phyloP scores from a whole-genome alignment of 2,113 vertebrate genomes.

The Corythornis vintsioides region DNA sequence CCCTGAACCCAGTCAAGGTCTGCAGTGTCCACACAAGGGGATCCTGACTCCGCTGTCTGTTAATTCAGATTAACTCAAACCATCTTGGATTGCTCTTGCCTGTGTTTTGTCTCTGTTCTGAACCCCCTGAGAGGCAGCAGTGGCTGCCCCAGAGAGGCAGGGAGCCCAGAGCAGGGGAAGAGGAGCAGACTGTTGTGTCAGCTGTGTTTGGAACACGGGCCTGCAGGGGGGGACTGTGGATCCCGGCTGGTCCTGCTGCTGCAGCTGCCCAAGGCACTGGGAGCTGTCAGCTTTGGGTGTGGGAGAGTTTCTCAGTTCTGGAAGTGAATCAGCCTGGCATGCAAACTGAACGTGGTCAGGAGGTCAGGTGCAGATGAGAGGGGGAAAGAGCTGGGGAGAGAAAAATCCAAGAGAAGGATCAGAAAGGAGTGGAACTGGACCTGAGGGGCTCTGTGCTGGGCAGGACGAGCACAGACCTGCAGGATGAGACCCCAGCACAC shows the following conservation, averaged over 20 bases:
- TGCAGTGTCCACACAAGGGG: not conserved
- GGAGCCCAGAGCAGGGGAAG: not conserved
- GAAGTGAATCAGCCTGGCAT: not conserved
- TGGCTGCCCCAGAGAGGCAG: not conserved
- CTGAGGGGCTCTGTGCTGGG: rapidly evolving
- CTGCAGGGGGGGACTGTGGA: conserved; percentile 3
- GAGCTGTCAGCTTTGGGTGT: not conserved
- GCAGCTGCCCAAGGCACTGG: not conserved
- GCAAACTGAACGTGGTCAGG: not conserved
- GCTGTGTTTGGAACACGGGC: not conserved
- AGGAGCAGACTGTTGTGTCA: too few relatives aligned
- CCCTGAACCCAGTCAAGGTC: not conserved
- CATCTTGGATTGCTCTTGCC: not conserved
- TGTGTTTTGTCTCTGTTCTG: not conserved
- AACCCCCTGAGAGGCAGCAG: not conserved
- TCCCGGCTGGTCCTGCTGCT: rapidly evolving
- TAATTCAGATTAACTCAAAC: not conserved
- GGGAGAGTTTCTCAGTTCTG: not conserved
- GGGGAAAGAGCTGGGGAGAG: not conserved
- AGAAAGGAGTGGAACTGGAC: not conserved
- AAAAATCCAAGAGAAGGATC: not conserved
- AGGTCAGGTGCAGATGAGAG: not conserved
- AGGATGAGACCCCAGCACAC: not conserved
- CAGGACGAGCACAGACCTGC: rapidly evolving
- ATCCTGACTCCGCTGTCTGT: not conserved